Base-by-base conservation (phyloP, 2,113 vertebrate genomes). In the Oreochromis niloticus region DNA sequence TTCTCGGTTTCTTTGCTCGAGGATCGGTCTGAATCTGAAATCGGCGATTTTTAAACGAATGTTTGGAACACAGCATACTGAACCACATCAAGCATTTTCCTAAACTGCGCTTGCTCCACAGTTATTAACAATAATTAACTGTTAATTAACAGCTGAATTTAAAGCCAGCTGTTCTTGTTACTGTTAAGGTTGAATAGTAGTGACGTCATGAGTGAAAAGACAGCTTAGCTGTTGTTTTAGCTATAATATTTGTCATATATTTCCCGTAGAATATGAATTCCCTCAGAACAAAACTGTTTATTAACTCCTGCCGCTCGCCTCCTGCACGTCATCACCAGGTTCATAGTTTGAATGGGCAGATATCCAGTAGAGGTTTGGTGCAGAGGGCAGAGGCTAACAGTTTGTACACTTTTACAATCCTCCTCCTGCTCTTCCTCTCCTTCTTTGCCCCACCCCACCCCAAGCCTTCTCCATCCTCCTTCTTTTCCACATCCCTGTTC, bases 191-290 rank as follows among this genome's bases (percentile, higher is more conserved):
- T 59, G 57, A 61, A 0, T 5, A 61, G 30, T 34, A 34, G 30
- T 39, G 34, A 36, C 61, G 3, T 66, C 63, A 36, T 11, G 17
- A n/a, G 9, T 12, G 6, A 66, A 63, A 36, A 36, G 4, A 2
- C 61, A 66, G 9, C 9, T 5, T 5, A 39, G 61, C 19, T 66
- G 61, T 1, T n/a, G 19, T 66, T 13, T 66, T 1, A 66, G 2
- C 1, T n/a, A 5, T 13, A 39, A 66, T 13, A 5, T 66, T 5
- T 39, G 32, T 39, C 1, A 12, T 61, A 61, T 2, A 61, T 66
- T 39, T 66, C 17, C 61, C 1, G 1, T 39, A 66, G 34, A 36
- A 36, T 36, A 36, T 0, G 1, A 63, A 36, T 63, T n/a, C 9
- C 32, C 32, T 2, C 61, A 0, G 61, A 66, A 39, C 30, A n/a